A percentile compares a stretch with the other conserved stretches of the same genome.
phyloP scores from a whole-genome alignment of 2,888 invertebrate genomes.

The Micoletzkya japonica region DNA sequence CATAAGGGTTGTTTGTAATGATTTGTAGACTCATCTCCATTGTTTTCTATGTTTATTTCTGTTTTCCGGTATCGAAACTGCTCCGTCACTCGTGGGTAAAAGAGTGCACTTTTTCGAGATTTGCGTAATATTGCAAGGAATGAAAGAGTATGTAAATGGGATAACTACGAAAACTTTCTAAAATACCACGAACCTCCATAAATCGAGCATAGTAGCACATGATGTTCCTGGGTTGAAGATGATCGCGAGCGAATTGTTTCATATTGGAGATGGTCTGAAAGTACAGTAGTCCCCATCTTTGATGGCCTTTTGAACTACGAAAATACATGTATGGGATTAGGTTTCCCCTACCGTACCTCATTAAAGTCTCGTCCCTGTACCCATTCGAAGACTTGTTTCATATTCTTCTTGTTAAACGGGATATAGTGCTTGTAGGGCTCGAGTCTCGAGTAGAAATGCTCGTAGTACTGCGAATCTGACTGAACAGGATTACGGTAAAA shows the following conservation, averaged over 20 bases:
- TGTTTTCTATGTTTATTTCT: too few relatives aligned
- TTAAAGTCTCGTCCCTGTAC: conserved; percentile 38
- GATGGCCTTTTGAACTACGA: neutral
- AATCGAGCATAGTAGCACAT: conserved; percentile 40
- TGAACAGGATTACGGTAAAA: neutral
- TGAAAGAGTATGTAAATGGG: conserved; percentile 5
- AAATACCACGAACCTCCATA: conserved; percentile 34
- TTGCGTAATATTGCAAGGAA: neutral
- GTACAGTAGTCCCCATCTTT: neutral
- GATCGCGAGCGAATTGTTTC: conserved; percentile 34
- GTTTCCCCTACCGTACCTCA: conserved; percentile 13
- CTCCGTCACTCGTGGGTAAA: too few relatives aligned
- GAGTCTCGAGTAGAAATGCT: conserved; percentile 85
- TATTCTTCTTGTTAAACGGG: conserved; percentile 75
- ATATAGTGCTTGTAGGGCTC: conserved; percentile 80
- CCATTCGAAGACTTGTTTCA: conserved; percentile 72
- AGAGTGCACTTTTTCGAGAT: too few relatives aligned
- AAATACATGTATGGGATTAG: neutral
- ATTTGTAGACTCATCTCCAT: too few relatives aligned
- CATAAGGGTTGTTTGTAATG: too few relatives aligned
- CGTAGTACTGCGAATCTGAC: conserved; percentile 89
- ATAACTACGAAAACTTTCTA: too few relatives aligned
- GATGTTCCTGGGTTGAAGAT: conserved; percentile 41
- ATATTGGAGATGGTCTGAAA: conserved; percentile 23
- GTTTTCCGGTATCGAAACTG: too few relatives aligned